Evolutionary conservation across 2,888 invertebrate species (phyloP), one percentile per base, ranked within the genome.

Genomic region (Drosophila parthenogenetica): DNA sequence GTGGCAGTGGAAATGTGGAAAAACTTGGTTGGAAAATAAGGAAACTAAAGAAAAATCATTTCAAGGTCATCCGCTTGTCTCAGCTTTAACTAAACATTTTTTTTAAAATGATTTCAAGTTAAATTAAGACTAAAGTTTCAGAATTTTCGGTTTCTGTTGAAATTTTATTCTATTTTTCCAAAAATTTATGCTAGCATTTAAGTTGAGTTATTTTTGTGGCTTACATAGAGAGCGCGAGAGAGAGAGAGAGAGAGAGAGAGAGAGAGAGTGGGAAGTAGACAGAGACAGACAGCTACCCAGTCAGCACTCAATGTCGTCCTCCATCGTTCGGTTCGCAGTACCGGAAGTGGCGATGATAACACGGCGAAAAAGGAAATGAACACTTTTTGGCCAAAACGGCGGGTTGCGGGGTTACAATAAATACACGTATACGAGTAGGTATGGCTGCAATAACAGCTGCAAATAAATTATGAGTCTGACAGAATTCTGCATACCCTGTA

Each of bases 361-460:
- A 76, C 79, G 81, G 80, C 82, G 29, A 73, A 79, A 87, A 73
- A 82, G 89, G 90, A 90, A 90, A 90, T 88, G 89, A 89, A 89
- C 77, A 76, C 80, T 81, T 87, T 85, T 88, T 79, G 76, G 81
- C 66, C 81, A 79, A 35, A 35, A 74, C 69, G 81, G 16, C 64
- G 42, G 17, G 54, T 17, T 19, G 72, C 61, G 58, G 51, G 50
- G 67, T 62, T 62, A 65, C 79, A 67, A 71, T 69, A 75, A 71
- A 84, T 73, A 69, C 53, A 46, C 29, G 61, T 29, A 64, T 45
- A 37, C 29, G 61, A 13, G 13, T 35, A 35, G 39, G 5, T 46
- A 50, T 59, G 62, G 50, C 58, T 61, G 63, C 53, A 40, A 37
- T 35, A 16, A 25, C 39, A 48, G 8, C 29, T 60, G 17, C 14